phyloP scores from a whole-genome alignment of 2,888 invertebrate species.

The Cryptosula pallasiana region DNA sequence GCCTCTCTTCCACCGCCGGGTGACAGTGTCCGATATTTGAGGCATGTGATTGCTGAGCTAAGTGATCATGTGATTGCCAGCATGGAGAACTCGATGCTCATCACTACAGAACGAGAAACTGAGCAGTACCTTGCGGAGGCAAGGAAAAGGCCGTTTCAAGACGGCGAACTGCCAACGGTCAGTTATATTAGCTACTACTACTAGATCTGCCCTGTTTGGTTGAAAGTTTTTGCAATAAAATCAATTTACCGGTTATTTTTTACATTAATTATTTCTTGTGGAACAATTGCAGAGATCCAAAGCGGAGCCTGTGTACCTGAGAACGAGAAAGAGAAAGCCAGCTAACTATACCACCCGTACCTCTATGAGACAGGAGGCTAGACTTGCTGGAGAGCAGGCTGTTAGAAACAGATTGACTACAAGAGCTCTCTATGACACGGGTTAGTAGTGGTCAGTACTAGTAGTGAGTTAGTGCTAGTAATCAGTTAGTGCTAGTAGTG shows the following conservation, averaged over 20 bases:
- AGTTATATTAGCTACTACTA: too few relatives aligned
- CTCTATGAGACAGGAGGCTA: not conserved
- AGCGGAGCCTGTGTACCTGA: not conserved
- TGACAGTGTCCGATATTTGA: too few relatives aligned
- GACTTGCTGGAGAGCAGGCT: not conserved
- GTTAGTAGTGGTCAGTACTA: not conserved
- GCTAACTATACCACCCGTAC: not conserved
- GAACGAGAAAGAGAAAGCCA: not conserved
- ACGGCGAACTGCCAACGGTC: not conserved
- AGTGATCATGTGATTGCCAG: not conserved
- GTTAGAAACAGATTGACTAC: conserved; percentile 46
- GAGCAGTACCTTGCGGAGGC: not conserved
- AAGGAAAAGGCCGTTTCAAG: not conserved
- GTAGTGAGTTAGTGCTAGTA: too few relatives aligned
- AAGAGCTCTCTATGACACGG: conserved; percentile 51
- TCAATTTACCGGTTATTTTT: too few relatives aligned
- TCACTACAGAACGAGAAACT: not conserved
- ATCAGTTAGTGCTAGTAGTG: too few relatives aligned
- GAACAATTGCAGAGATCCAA: not conserved
- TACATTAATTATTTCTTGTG: too few relatives aligned
- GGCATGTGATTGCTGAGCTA: not conserved
- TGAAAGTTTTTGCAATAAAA: too few relatives aligned
- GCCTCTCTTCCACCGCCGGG: too few relatives aligned
- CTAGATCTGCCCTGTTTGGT: too few relatives aligned
- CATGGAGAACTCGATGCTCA: not conserved